Base-by-base conservation (phyloP, 2,797 vertebrate species). In the Oreochromis grahami region DNA sequence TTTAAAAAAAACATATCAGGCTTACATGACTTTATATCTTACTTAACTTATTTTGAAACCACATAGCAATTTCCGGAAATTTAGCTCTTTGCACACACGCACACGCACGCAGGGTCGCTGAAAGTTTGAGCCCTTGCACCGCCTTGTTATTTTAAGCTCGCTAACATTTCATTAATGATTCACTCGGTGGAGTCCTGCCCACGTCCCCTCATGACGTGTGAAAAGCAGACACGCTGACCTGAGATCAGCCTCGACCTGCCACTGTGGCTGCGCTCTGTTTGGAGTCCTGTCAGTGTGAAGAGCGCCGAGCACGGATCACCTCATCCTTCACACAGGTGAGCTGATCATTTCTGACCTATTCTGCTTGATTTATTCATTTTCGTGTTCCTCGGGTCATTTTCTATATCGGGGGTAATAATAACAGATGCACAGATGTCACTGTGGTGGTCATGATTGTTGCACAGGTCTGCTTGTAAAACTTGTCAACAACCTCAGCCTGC, bases 101-200 rank as follows among this genome's bases (percentile, higher is more conserved):
- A 32, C 26, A 60, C 43, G 2, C 29, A 60, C 26, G 51, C 19
- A 50, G 24, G 26, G 8, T 29, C 6, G 74, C 70, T 19, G 38
- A 36, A 15, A 77, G 26, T n/a, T 56, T 63, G 34, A 5, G 14
- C 34, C 24, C 29, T 5, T 10, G 79, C 88, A 32, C 88, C 84
- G 77, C 92, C 90, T 86, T 36, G 2, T 82, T 72, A 26, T 29
- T 53, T 51, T 12, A 43, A 81, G 21, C 68, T 41, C 48, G 26
- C 51, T n/a, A 77, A 80, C 80, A 84, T 58, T 87, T 87, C 79
- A 88, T 93, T 74, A 96, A 93, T 95, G 89, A 95, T 94, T 94
- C 76, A 91, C 93, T 90, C 8, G 38, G 6, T 76, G 56, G 41
- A 80, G 87, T 80, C 34, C 83, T 77, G 87, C 72, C 15, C 78